phyloP scores from a whole-genome alignment of 2,113 vertebrate genomes.

The Hemibates koningsi region DNA sequence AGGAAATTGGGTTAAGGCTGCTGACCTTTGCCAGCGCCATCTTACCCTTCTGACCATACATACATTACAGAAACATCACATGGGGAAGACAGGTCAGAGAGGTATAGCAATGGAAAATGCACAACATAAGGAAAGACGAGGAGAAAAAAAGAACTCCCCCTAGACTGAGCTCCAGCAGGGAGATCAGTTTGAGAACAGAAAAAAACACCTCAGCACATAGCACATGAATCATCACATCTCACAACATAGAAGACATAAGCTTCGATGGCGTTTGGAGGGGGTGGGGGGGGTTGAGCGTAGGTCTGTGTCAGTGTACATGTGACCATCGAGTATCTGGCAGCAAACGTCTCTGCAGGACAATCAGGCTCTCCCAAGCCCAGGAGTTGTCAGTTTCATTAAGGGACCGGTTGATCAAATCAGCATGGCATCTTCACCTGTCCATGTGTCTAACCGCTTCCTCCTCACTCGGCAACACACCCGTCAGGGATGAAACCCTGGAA shows the following conservation, averaged over 20 bases:
- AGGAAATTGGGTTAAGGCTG: not conserved
- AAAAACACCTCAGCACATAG: not conserved
- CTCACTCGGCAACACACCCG: not conserved
- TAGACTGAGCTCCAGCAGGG: not conserved
- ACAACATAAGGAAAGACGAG: not conserved
- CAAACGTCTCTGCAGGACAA: not conserved
- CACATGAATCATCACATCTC: not conserved
- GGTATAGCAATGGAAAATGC: not conserved
- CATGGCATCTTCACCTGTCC: not conserved
- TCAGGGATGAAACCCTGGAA: not conserved
- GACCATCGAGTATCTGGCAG: not conserved
- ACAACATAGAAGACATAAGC: not conserved
- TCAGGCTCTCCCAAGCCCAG: not conserved
- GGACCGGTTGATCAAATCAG: not conserved
- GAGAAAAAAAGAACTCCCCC: not conserved
- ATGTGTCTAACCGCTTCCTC: not conserved
- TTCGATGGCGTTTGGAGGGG: not conserved
- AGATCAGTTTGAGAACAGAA: not conserved
- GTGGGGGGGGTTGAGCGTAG: not conserved
- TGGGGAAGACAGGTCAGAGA: not conserved
- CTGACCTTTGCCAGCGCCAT: not conserved
- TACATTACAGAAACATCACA: not conserved
- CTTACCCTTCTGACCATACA: not conserved
- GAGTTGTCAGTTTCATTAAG: not conserved
- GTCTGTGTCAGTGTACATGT: not conserved